Evolutionary conservation across 2,797 vertebrate species (phyloP).

Genomic region (Myripristis murdjan): DNA sequence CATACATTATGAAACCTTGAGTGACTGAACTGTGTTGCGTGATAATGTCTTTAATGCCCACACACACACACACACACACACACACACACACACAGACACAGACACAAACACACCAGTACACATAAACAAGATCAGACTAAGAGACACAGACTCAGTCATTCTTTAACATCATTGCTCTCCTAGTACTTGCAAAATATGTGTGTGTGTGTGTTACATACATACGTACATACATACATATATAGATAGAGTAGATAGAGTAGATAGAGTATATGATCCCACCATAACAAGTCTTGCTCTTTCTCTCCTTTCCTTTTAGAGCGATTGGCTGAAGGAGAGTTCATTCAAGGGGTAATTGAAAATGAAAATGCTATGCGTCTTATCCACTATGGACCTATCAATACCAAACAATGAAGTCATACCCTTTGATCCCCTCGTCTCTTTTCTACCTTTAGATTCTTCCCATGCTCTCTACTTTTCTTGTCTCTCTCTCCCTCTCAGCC

Average conservation of each 20-base stretch:
- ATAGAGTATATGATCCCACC: no score
- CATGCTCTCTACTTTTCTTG: neutral
- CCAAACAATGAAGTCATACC: slow-evolving; percentile 49
- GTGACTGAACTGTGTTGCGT: slow-evolving; percentile 40
- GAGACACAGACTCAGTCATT: slow-evolving; percentile 22
- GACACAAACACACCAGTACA: neutral
- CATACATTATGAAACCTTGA: slow-evolving; percentile 37
- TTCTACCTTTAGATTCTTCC: slow-evolving; percentile 15
- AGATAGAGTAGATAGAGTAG: no score
- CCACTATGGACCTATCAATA: slow-evolving; percentile 80
- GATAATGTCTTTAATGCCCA: neutral
- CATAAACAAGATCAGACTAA: slow-evolving; percentile 41
- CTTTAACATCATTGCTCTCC: slow-evolving; percentile 18
- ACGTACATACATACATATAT: no score
- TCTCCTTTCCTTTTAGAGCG: slow-evolving; percentile 74
- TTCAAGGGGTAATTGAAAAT: slow-evolving; percentile 86
- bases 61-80: neutral
- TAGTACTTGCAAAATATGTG: slow-evolving; percentile 5
- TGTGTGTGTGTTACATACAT: slow-evolving; percentile 6
- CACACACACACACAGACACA: neutral
- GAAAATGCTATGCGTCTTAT: slow-evolving; percentile 87
- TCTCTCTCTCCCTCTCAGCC: slow-evolving; percentile 3
- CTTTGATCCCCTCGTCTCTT: neutral
- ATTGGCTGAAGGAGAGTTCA: slow-evolving; percentile 88
- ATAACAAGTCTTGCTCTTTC: slow-evolving; percentile 14